Evolutionary conservation across 2,888 invertebrate genomes (phyloP), one percentile per base, ranked within the genome.

Genomic region (Anoncus sp.): DNA sequence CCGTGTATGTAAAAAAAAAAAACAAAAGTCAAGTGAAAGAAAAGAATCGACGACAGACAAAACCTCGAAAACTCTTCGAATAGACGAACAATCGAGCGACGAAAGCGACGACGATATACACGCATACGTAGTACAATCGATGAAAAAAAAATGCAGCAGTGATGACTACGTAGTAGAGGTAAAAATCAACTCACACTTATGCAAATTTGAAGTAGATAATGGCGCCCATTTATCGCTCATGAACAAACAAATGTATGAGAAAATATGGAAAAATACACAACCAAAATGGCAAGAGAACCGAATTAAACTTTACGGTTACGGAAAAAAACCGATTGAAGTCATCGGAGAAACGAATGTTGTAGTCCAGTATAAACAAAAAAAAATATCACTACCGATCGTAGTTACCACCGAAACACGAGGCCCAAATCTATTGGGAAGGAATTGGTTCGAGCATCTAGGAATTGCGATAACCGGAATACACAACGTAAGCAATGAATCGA

Each of bases 381-480:
- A 57, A 60, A n/a, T 24, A 49, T 1, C 16, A 16, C 27, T 77
- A 14, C 72, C 76, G 27, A 53, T 76, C 6, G 63, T 63, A 27
- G 67, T 66, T 0, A 73, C 72, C 3, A 71, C 66, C 27, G 67
- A 77, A n/a, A 72, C 40, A 24, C 20, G 3, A 22, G 67, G 73
- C 12, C 60, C 62, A 35, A 77, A 77, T 24, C 24, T 77, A 62
- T 35, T 77, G 14, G 77, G 77, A 49, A 45, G 60, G 51, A 77
- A 77, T 60, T 77, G 72, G 72, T 77, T 73, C 22, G 67, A 24
- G 60, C 9, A 73, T 6, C 16, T 73, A 16, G 73, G 73, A 10
- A 77, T 73, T 27, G 51, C 22, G n/a, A 62, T 77, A 24, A 67
- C 24, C 4, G 77, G 77, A 24, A 77, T 77, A 1, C 66, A 77